Percentiles rank a stretch among this genome's conserved stretches.
These are phyloP conservation scores for Speoplatyrhinus poulsoni DNA, from an alignment of 2,113 vertebrate species.

Conservation along the genomic window DNA sequence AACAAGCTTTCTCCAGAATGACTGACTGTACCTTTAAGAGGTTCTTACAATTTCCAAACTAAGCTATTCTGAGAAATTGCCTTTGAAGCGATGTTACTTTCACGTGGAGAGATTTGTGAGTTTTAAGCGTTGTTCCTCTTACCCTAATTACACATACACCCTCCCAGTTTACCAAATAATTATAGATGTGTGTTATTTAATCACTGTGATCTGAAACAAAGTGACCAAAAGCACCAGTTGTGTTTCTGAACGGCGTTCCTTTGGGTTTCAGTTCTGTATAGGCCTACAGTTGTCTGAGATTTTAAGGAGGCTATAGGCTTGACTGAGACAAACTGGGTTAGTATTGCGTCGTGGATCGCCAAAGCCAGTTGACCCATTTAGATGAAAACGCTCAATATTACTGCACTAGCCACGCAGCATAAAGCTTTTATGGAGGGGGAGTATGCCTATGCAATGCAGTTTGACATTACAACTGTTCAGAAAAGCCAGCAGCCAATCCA, in stretches of 20 bases:
- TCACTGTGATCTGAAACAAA: conserved; percentile 38
- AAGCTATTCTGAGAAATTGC: conserved; percentile 12
- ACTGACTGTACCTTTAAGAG: background rate
- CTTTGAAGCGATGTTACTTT: conserved; percentile 35
- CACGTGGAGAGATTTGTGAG: conserved; percentile 36
- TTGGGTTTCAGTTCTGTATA: conserved; percentile 35
- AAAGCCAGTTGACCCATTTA: conserved; percentile 73
- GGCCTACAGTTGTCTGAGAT: conserved; percentile 36
- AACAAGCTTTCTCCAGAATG: background rate
- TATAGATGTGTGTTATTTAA: conserved; percentile 42
- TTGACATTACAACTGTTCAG: too few species aligned
- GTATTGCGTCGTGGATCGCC: conserved; percentile 41
- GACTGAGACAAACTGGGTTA: conserved; percentile 47
- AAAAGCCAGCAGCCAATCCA: too few species aligned
- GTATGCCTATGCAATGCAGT: too few species aligned
- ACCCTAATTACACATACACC: conserved; percentile 54
- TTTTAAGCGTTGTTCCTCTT: conserved; percentile 48
- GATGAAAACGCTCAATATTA: conserved; percentile 57
- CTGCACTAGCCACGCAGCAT: conserved; percentile 35
- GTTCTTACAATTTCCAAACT: conserved; percentile 1
- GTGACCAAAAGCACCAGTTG: conserved; percentile 17
- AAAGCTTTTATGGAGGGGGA: conserved; percentile 7
- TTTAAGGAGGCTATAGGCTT: conserved; percentile 23
- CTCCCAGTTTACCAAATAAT: conserved; percentile 31
- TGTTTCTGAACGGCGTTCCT: conserved; percentile 12